Evolutionary conservation across 2,888 invertebrate species (phyloP), one percentile per base, ranked within the genome.

Genomic region (Drosophila paranaensis): DNA sequence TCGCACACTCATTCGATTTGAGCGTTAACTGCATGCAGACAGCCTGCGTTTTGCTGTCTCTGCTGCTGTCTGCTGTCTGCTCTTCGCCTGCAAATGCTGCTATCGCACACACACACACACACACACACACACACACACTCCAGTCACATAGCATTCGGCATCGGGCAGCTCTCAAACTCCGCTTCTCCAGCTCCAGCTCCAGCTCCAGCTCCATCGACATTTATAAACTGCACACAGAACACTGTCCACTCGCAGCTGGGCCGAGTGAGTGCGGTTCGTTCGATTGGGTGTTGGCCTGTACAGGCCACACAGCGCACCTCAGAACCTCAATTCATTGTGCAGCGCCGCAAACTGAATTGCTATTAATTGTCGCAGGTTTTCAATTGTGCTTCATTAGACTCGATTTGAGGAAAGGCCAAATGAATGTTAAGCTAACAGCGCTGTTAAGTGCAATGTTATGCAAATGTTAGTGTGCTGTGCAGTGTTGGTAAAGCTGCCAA

Each of bases 191-290:
- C 20, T 25, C 40, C 37, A 43, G 67, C 66, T 62, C 53, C 66
- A 70, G n/a, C n/a, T 25, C 40, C 37, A 43, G 67, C 66, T 62
- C 53, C 66, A 70, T 88, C 81, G 82, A 83, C 88, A 83, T 83
- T 83, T 83, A 83, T 83, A 89, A 87, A 83, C 88, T 89, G 82
- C 82, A 81, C 84, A 74, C 81, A 86, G 74, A 77, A 82, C 82
- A 81, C 71, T 66, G 82, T 85, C 88, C 88, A 77, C 73, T 56
- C 53, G 9, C 39, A 40, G 54, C 54, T n/a, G 53, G 25, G 25
- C 35, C 37, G 25, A 14, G 25, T 14, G 53, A 37, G 53, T 37
- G 37, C 20, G 54, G 27, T 25, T 5, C 39, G 16, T 13, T 14
- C 42, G 54, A 40, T 35, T 65, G 37, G 48, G 16, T 25, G 40